Base-by-base conservation (phyloP, 2,113 vertebrate species). In the Pollimyrus isidori region DNA sequence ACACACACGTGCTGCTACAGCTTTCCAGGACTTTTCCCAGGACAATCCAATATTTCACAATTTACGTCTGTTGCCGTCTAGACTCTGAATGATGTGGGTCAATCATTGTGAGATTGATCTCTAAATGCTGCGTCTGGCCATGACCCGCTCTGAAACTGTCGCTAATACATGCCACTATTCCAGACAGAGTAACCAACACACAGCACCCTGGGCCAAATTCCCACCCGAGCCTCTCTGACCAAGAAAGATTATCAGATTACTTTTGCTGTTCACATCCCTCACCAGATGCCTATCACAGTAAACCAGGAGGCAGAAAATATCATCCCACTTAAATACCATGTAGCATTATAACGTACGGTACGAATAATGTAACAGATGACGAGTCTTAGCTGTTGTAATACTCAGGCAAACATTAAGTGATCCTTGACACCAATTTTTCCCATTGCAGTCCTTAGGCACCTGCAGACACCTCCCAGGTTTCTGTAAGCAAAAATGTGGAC, bases 41-140 rank as follows among this genome's bases (percentile, higher is more conserved):
- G 48, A 88, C 89, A 90, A 90, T 90, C 89, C 86, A 84, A 90
- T 88, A 90, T n/a, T 52, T 69, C 73, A 7, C 69, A 83, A 88
- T 62, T 90, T 73, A 90, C 52, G 49, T 56, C 69, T 39, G 89
- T 91, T 87, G 86, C 58, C 42, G 23, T 86, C 46, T 46, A 45
- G 56, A 23, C 58, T 87, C 58, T 52, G 53, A 73, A 48, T 9
- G 49, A 95, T 94, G 89, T 95, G 93, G 95, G 94, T 91, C 95
- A 93, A 95, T 96, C 94, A 89, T 94, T 95, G 92, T 90, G 42
- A 53, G 91, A 96, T 95, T 91, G 95, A 96, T 95, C 91, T 17
- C 89, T 91, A 95, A 95, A 95, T 94, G 95, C 93, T 91, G 93
- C 95, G 94, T 95, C 94, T 92, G 91, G 92, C 93, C 93, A 90